Conservation (phyloP, 2,113 vertebrate species). For the Acrocephalus arundinaceus region DNA sequence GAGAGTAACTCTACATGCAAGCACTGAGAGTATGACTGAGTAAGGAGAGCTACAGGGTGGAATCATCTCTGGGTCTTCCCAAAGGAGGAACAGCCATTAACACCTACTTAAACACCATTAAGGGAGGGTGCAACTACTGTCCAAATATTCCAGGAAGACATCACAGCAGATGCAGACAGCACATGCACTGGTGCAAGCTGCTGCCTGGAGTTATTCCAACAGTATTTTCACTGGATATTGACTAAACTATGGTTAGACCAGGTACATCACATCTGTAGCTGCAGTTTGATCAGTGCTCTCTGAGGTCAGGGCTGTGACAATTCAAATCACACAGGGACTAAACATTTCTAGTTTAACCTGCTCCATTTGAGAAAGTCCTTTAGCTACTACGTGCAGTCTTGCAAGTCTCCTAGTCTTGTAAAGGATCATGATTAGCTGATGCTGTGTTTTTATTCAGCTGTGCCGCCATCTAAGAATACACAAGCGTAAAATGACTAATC, state of each 20-base stretch:
- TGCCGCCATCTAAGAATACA: background rate
- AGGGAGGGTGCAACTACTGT: accelerated
- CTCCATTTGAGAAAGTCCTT: background rate
- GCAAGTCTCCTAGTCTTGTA: background rate
- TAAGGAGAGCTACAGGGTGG: background rate
- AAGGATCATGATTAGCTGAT: background rate
- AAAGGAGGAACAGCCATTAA: background rate
- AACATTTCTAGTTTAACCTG: background rate
- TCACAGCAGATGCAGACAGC: background rate
- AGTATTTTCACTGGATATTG: background rate
- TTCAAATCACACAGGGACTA: background rate
- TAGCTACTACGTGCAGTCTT: background rate
- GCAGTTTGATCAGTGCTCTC: background rate
- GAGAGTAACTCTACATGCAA: background rate
- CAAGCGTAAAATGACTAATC: background rate
- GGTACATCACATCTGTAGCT: background rate
- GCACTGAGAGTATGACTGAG: background rate
- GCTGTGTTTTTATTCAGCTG: background rate
- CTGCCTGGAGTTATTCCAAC: background rate
- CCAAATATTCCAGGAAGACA: background rate
- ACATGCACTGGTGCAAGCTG: background rate
- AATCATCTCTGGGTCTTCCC: background rate
- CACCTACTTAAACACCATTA: background rate
- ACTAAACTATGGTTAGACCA: background rate
- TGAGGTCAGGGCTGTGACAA: background rate